Conservation (phyloP, 2,797 vertebrate species). For the Leuciscus waleckii region DNA sequence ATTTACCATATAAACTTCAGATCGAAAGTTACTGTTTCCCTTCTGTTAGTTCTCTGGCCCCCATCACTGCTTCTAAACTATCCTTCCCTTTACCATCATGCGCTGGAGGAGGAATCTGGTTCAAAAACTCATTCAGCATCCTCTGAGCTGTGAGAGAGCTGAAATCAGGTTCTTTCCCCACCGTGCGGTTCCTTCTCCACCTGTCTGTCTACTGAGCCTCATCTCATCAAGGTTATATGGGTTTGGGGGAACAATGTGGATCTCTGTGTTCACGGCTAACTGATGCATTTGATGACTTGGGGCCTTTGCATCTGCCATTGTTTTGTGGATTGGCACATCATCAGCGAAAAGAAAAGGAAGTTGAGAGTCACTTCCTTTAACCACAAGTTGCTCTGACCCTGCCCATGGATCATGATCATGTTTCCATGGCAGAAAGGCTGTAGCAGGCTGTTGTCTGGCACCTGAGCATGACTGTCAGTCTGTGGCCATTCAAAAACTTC, state of each 20-base stretch:
- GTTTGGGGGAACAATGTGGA: constrained; percentile 43
- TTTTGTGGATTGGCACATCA: constrained; percentile 68
- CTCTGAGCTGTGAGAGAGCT: constrained; percentile 74
- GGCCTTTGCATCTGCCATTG: constrained; percentile 64
- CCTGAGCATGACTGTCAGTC: constrained; percentile 57
- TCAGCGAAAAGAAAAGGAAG: constrained; percentile 68
- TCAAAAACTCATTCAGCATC: constrained; percentile 77
- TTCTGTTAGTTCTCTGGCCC: constrained; percentile 53
- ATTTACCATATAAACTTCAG: neutral
- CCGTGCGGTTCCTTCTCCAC: constrained; percentile 50
- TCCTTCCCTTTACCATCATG: constrained; percentile 55
- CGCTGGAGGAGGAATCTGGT: constrained; percentile 70
- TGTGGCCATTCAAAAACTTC: constrained; percentile 64
- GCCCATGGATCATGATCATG: constrained; percentile 55
- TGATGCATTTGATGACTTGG: constrained; percentile 44
- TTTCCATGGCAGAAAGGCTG: constrained; percentile 75
- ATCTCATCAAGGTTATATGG: constrained; percentile 55
- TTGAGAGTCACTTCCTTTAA: constrained; percentile 53
- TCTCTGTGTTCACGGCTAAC: constrained; percentile 40
- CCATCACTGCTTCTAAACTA: constrained; percentile 58
- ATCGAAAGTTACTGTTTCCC: neutral
- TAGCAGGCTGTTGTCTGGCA: constrained; percentile 63
- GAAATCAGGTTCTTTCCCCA: constrained; percentile 64
- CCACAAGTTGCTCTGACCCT: constrained; percentile 38
- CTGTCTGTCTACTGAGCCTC: constrained; percentile 51